These are phyloP conservation scores for Taphrorychus bicolor DNA, from an alignment of 2,888 invertebrate species.

Conservation along the genomic window DNA sequence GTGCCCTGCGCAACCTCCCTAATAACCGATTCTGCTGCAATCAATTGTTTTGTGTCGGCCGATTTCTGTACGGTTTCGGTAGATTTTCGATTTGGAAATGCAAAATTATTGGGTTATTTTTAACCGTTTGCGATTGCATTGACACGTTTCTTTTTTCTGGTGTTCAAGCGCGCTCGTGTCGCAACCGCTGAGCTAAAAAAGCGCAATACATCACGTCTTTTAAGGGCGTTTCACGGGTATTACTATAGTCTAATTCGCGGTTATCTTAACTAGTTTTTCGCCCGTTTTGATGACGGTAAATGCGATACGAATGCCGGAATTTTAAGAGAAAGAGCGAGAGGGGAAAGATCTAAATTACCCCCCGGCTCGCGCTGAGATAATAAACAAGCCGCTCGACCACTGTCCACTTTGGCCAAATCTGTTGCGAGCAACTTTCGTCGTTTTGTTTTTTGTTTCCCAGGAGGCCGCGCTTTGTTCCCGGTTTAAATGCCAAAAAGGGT, in stretches of 20 bases:
- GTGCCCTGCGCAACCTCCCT: slow-evolving; percentile 22
- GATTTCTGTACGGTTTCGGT: slow-evolving; percentile 39
- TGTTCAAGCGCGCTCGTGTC: not conserved
- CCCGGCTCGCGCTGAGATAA: slow-evolving; percentile 55
- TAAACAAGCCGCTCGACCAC: slow-evolving; percentile 52
- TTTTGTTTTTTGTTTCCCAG: slow-evolving; percentile 37
- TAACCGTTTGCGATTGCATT: slow-evolving; percentile 25
- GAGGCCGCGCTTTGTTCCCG: slow-evolving; percentile 24
- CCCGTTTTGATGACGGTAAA: too few relatives aligned
- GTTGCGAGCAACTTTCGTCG: slow-evolving; percentile 47
- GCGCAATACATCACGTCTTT: not conserved
- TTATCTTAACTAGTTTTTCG: too few relatives aligned
- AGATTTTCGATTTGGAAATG: slow-evolving; percentile 41
- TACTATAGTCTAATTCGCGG: too few relatives aligned
- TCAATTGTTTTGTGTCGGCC: slow-evolving; percentile 32
- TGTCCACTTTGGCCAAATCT: slow-evolving; percentile 57
- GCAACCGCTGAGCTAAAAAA: not conserved
- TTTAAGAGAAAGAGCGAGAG: not conserved
- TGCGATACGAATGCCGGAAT: not conserved
- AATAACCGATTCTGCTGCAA: slow-evolving; percentile 27
- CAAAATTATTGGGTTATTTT: slow-evolving; percentile 33
- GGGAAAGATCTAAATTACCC: slow-evolving; percentile 24
- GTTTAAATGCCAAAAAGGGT: slow-evolving; percentile 24
- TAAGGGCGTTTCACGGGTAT: not conserved
- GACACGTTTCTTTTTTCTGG: slow-evolving; percentile 29